phyloP scores from a whole-genome alignment of 1,140 invertebrate genomes.

The Atta colombica region DNA sequence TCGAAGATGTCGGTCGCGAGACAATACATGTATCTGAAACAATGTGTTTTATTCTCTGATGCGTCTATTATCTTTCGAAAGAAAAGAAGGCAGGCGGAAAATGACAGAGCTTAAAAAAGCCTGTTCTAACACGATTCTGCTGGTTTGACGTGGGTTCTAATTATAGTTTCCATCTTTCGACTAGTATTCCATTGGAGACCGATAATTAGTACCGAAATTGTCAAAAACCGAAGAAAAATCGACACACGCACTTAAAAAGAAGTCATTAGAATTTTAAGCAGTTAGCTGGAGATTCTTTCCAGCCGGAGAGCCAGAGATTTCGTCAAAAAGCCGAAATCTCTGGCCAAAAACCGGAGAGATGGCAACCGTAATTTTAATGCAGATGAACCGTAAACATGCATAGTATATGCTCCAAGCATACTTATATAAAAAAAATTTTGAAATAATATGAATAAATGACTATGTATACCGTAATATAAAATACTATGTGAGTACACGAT shows the following conservation, averaged over 20 bases:
- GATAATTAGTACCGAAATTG: too few species aligned
- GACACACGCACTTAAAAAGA: too few species aligned
- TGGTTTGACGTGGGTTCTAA: background rate
- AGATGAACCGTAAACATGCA: background rate
- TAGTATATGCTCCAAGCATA: background rate
- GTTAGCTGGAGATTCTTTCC: too few species aligned
- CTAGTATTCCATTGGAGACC: too few species aligned
- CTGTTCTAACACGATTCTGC: background rate
- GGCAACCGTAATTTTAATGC: background rate
- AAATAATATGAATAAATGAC: constrained; percentile 15
- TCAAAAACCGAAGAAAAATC: too few species aligned
- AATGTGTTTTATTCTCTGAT: constrained; percentile 51
- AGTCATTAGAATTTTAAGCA: too few species aligned
- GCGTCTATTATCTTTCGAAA: constrained; percentile 36
- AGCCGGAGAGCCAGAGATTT: too few species aligned
- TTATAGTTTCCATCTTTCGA: too few species aligned
- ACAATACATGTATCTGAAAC: constrained; percentile 35
- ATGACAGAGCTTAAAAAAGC: constrained; percentile 4
- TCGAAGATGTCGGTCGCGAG: constrained; percentile 52
- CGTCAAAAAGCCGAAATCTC: too few species aligned
- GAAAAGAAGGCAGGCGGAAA: background rate
- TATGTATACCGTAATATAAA: too few species aligned
- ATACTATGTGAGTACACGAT: too few species aligned
- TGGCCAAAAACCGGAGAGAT: too few species aligned
- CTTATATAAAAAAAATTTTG: background rate